A percentile compares a stretch with the other conserved stretches of the same genome.
Conservation (phyloP, 2,113 vertebrate species). For the Eretmochelys imbricata region DNA sequence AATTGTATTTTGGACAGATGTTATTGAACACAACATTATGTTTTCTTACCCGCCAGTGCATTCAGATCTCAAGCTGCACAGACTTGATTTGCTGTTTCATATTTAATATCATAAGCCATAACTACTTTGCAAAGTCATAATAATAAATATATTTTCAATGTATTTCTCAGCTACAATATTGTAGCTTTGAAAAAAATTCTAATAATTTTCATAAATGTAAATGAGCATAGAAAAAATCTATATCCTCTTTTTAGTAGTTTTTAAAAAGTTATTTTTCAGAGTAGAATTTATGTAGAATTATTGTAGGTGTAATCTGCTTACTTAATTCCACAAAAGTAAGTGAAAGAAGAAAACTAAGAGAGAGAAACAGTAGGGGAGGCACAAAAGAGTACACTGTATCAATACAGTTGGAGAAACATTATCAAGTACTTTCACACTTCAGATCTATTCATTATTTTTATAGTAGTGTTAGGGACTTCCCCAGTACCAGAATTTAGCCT, state of each 20-base stretch:
- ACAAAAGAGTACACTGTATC: not conserved
- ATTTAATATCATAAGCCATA: slow-evolving; percentile 39
- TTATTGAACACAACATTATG: slow-evolving; percentile 62
- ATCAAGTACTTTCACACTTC: not conserved
- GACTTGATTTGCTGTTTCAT: slow-evolving; percentile 16
- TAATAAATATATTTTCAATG: slow-evolving; percentile 29
- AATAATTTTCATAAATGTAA: slow-evolving; percentile 7
- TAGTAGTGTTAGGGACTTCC: not conserved
- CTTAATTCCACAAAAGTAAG: not conserved
- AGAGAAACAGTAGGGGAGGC: not conserved
- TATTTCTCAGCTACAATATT: not conserved
- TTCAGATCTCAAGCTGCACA: slow-evolving; percentile 12
- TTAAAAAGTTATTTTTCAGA: not conserved
- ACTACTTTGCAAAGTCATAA: slow-evolving; percentile 22
- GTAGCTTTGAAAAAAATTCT: not conserved
- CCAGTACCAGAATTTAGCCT: not conserved
- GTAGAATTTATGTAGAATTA: not conserved
- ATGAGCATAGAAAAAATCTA: not conserved
- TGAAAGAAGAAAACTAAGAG: not conserved
- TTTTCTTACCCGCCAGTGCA: slow-evolving; percentile 61
- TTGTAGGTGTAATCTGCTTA: not conserved
- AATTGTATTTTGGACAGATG: slow-evolving; percentile 61
- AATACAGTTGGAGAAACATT: not conserved
- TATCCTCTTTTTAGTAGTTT: not conserved
- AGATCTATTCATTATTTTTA: not conserved